Base-by-base conservation (phyloP, 2,888 invertebrate species). In the Eremobia ochroleuca region DNA sequence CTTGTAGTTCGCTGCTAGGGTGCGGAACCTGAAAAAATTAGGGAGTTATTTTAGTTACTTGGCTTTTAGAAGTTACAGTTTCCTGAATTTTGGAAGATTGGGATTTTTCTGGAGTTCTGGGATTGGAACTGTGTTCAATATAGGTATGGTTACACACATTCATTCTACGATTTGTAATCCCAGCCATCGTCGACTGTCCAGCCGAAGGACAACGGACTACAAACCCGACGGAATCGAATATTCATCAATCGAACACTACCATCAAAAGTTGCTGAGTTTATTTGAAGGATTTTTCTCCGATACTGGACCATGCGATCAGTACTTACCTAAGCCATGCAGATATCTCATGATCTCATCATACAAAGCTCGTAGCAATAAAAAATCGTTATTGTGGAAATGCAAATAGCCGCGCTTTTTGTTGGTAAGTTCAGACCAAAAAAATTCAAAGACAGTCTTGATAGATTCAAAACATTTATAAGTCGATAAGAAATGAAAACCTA, bases 1-100 rank as follows among this genome's bases (percentile, higher is more conserved):
- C 93, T 98, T 97, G 96, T 99, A 98, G 92, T 98, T 98, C 18
- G 97, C 97, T 21, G 98, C 98, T 91, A 99, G 97, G 8, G 98
- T 97, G 85, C 98, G 97, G 95, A 98, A 99, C 96, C 98, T 99
- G 91, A 2, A 90, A 77, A 46, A 40, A 13, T 1, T 0, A 52
- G 3, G 1, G 6, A 3, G 4, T 18, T 55, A 15, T 46, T 67
- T 70, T 66, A 70, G 18, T 58, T 37, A 1, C 2, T 15, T 21
- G 21, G 21, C 4, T 2, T 75, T 43, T 21, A 31, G 11, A 43
- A 43, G 18, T 65, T 40, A 37, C 18, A n/a, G n/a, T 9, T 40
- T 11, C 18, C 28, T 59, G 8, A 31, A 31, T 28, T 31, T 28
- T n/a, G n/a, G 4, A n/a, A n/a, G 4, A 43, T 13, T 43, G 43